Base-by-base conservation (phyloP, 2,113 vertebrate species). In the Gracilinanus agilis region DNA sequence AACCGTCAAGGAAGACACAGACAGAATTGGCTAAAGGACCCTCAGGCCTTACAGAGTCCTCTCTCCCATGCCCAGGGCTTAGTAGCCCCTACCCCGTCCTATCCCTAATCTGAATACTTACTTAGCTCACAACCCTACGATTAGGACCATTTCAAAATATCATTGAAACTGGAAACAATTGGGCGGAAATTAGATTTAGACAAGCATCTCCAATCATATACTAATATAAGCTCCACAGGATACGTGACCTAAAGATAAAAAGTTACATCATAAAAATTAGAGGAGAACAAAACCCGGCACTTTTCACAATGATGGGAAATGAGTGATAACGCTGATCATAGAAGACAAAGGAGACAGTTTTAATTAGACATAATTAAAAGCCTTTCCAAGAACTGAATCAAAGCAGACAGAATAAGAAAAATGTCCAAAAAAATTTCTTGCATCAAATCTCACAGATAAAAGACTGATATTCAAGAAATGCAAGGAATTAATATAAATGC, bases 1-100 rank as follows among this genome's bases (percentile, higher is more conserved):
- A 12, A n/a, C 89, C 95, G 99, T 99, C 98, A 99, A 99, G 99
- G 99, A 98, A 95, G 95, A 97, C 88, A 88, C 92, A 34, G 93
- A 5, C 9, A 25, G 93, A 16, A 44, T 2, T 5, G 49, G 49
- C 49, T 49, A 49, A 49, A 49, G 88, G 88, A 61, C 58, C 58
- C 27, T 61, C 29, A 95, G 96, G 58, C 75, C 89, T 93, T 49
- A 67, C 11, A 21, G 11, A 21, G 89, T 94, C 27, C 4, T 95
- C 10, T 88, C 23, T 94, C 93, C 0, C 27, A 83, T 90, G 12
- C 3, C 44, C 0, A 91, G 94, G 54, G 19, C 83, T 94, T 95
- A 9, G 27, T 75, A 13, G 93, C 67, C 29, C 61, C 61, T 3
- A 11, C 21, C 67, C 34, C 13, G n/a, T 6, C 67, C 67, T 5